Evolutionary conservation across 2,797 vertebrate species (phyloP).

Genomic region (Champsocephalus esox): DNA sequence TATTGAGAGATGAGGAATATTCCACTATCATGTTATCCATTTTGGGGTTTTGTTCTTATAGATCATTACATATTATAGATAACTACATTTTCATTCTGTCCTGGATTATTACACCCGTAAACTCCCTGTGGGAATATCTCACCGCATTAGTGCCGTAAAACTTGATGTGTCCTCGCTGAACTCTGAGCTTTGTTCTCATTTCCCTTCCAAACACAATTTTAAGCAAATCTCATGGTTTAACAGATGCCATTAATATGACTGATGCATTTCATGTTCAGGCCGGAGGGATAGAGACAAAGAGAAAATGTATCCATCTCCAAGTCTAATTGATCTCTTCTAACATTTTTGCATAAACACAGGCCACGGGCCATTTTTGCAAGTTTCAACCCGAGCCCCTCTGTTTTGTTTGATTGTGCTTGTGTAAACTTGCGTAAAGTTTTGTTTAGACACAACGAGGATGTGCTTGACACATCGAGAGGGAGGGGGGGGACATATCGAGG

Average conservation of each 20-base stretch:
- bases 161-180: slow-evolving; percentile 29
- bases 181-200: slow-evolving; percentile 43
- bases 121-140: slow-evolving; percentile 21
- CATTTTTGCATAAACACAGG: slow-evolving; percentile 59
- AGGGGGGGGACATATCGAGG: neutral
- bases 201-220: slow-evolving; percentile 38
- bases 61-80: too few species aligned
- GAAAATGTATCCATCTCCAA: slow-evolving; percentile 23
- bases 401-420: slow-evolving; percentile 73
- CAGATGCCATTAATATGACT: slow-evolving; percentile 42
- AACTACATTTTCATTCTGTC: neutral
- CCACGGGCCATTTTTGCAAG: slow-evolving; percentile 51
- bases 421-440: slow-evolving; percentile 74
- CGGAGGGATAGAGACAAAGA: neutral
- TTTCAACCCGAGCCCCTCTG: slow-evolving; percentile 63
- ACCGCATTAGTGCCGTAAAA: neutral
- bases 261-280: slow-evolving; percentile 42
- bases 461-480: slow-evolving; percentile 57
- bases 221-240: slow-evolving; percentile 35
- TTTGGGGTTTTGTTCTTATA: neutral
- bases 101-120: neutral
- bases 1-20: slow-evolving; percentile 22
- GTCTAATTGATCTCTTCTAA: slow-evolving; percentile 58
- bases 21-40: slow-evolving; percentile 53
- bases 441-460: slow-evolving; percentile 71